A percentile compares a stretch with the other conserved stretches of the same genome.
These are phyloP conservation scores for Cataglyphis albicans DNA, from an alignment of 2,888 invertebrate species.

Conservation along the genomic window DNA sequence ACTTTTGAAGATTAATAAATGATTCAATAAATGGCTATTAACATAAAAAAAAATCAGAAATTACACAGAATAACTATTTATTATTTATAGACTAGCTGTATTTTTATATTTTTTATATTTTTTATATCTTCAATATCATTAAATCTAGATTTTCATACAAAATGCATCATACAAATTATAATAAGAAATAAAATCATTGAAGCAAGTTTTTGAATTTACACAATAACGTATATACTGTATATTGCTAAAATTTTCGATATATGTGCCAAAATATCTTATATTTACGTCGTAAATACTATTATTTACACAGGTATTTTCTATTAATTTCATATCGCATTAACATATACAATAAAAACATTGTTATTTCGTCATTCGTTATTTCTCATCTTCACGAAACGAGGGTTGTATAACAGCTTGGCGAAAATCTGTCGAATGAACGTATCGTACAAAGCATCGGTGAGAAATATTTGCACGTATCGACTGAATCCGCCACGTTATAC, in stretches of 20 bases:
- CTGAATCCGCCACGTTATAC: constrained; percentile 9
- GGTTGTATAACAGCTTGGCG: constrained; percentile 15
- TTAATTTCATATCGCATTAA: background rate
- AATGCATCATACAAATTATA: background rate
- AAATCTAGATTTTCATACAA: background rate
- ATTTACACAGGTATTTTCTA: background rate
- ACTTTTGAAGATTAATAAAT: background rate
- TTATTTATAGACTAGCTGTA: background rate
- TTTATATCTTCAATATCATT: background rate
- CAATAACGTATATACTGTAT: background rate
- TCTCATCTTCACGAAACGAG: constrained; percentile 16
- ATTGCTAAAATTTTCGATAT: background rate
- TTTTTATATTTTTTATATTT: background rate
- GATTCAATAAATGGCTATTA: background rate
- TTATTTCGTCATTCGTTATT: constrained; percentile 30
- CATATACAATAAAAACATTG: constrained; percentile 8
- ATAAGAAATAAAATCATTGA: background rate
- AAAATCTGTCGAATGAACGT: constrained; percentile 23
- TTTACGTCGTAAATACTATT: background rate
- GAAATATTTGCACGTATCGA: constrained; percentile 37
- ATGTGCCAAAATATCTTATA: background rate
- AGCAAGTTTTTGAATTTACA: background rate
- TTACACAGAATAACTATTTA: background rate
- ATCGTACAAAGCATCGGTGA: background rate
- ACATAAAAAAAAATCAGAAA: background rate